A percentile compares a stretch with the other conserved stretches of the same genome.
Evolutionary conservation across 2,797 vertebrate species (phyloP).

Genomic region (Rhinoraja longicauda): DNA sequence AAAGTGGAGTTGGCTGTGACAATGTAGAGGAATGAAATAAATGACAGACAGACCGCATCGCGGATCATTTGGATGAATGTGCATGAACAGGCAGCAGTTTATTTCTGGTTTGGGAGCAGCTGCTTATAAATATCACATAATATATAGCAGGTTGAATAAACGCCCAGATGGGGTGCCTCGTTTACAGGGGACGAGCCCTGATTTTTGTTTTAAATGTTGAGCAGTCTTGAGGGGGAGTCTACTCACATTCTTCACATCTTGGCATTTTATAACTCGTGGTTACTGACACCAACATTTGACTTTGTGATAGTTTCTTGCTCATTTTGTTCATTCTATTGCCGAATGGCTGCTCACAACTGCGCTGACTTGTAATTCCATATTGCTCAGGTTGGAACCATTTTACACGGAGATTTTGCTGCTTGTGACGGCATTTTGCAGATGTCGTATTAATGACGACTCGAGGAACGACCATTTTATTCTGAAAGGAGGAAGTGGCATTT

Average conservation of each 20-base stretch:
- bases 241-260: not conserved
- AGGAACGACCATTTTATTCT: not conserved
- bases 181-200: not conserved
- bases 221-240: not conserved
- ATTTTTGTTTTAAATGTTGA: not conserved
- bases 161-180: not conserved
- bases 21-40: constrained; percentile 45
- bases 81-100: constrained; percentile 14
- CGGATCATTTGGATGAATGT: constrained; percentile 19
- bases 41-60: constrained; percentile 43
- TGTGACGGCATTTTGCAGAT: not conserved
- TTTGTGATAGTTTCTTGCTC: not conserved
- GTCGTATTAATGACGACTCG: not conserved
- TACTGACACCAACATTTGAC: not conserved
- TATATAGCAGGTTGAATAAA: not conserved
- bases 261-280: not conserved
- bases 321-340: not conserved
- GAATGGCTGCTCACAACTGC: not conserved
- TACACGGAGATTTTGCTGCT: not conserved
- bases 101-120: constrained; percentile 13
- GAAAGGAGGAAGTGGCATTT: too few relatives aligned
- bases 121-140: not conserved
- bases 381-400: not conserved
- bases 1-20: constrained; percentile 49
- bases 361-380: not conserved